Evolutionary conservation across 2,888 invertebrate species (phyloP).

Genomic region (Capitulum mitella): DNA sequence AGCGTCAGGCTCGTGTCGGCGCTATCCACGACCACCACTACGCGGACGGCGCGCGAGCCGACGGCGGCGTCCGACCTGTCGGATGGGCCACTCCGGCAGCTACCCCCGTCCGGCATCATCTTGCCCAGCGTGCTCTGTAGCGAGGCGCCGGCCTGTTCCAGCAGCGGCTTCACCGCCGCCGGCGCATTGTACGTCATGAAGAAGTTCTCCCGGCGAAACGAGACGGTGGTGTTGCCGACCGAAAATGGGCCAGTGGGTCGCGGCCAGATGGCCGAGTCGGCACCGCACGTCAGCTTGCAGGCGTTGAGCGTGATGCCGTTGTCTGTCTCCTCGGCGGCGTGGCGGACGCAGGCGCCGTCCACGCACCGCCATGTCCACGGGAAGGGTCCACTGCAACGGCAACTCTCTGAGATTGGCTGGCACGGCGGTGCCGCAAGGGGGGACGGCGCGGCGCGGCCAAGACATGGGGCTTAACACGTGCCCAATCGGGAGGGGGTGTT

Average conservation of each 20-base stretch:
- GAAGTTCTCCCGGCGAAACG: conserved; percentile 30
- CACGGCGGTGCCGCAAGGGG: neutral
- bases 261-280: conserved; percentile 63
- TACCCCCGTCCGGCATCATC: neutral
- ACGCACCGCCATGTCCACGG: neutral
- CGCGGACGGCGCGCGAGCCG: neutral
- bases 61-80: neutral
- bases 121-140: conserved; percentile 26
- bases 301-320: conserved; percentile 25
- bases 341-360: neutral
- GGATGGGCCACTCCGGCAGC: neutral
- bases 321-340: neutral
- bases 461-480: too few species aligned
- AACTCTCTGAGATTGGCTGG: too few species aligned
- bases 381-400: neutral
- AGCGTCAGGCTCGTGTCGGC: conserved; percentile 16
- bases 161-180: conserved; percentile 15
- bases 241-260: conserved; percentile 48
- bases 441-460: too few species aligned
- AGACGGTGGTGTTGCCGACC: conserved; percentile 23
- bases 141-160: conserved; percentile 29
- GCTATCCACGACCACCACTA: conserved; percentile 9
- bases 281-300: conserved; percentile 61
- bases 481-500: too few species aligned
- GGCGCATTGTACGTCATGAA: neutral